These are phyloP conservation scores for Geotrupes spiniger DNA, from an alignment of 2,888 invertebrate genomes.

Conservation along the genomic window DNA sequence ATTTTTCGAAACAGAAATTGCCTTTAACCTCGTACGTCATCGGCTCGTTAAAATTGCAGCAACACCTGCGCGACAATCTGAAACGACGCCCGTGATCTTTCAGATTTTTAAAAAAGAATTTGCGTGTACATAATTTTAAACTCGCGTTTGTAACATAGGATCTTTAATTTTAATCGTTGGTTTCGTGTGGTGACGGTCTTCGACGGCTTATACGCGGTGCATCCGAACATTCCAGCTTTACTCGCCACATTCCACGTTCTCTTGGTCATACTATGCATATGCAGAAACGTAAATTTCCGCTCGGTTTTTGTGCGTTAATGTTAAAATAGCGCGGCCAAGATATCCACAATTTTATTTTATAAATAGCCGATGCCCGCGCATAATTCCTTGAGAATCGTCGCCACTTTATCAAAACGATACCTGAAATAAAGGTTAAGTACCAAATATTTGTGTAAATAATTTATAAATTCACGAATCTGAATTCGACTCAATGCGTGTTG, in stretches of 20 bases:
- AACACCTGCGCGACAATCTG: neutral
- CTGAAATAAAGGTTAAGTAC: conserved; percentile 38
- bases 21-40: too few species aligned
- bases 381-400: too few species aligned
- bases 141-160: conserved; percentile 26
- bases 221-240: neutral
- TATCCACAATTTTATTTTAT: too few species aligned
- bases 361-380: too few species aligned
- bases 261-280: too few species aligned
- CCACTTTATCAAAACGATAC: conserved; percentile 30
- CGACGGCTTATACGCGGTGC: neutral
- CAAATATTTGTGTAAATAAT: conserved; percentile 40
- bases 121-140: conserved; percentile 33
- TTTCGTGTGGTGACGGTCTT: conserved; percentile 6
- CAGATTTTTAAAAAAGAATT: conserved; percentile 27
- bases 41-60: too few species aligned
- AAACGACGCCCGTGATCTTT: conserved; percentile 16
- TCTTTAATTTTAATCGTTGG: conserved; percentile 3
- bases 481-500: conserved; percentile 32
- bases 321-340: too few species aligned
- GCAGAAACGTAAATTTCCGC: too few species aligned
- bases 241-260: too few species aligned
- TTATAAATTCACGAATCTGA: conserved; percentile 28
- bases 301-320: too few species aligned
- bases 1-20: too few species aligned